phyloP scores from a whole-genome alignment of 1,140 invertebrate genomes.

The Nasonia vitripennis region DNA sequence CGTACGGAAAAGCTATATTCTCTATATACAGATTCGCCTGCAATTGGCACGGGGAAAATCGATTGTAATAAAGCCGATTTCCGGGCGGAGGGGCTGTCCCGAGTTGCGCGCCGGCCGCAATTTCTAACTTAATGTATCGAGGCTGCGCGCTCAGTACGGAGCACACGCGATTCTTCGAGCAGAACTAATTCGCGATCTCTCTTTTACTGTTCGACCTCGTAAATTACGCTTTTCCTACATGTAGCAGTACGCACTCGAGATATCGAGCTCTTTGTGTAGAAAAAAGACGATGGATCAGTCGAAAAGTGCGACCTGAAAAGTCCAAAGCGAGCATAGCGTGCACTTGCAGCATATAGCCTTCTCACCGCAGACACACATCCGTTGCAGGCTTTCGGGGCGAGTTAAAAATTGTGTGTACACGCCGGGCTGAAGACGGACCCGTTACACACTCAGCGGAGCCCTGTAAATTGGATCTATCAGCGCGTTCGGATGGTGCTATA shows the following conservation, averaged over 20 bases:
- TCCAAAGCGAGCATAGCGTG: too few species aligned
- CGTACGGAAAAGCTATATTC: background rate
- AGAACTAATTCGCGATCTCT: background rate
- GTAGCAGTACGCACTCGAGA: too few species aligned
- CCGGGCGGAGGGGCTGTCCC: background rate
- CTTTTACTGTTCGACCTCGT: background rate
- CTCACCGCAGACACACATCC: slow-evolving; percentile 19
- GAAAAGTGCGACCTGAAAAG: too few species aligned
- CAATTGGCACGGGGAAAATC: background rate
- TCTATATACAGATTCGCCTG: background rate
- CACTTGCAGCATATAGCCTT: background rate
- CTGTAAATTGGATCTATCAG: slow-evolving; percentile 73
- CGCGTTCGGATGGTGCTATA: slow-evolving; percentile 72
- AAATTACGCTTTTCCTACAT: background rate
- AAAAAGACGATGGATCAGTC: too few species aligned
- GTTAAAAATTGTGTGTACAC: slow-evolving; percentile 56
- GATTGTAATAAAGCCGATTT: background rate
- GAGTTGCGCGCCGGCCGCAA: background rate
- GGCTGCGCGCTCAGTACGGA: background rate
- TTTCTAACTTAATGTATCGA: background rate
- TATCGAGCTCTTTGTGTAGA: too few species aligned
- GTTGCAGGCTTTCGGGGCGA: slow-evolving; percentile 42
- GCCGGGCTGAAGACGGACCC: background rate
- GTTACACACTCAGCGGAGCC: background rate
- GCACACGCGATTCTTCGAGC: background rate